A percentile compares a stretch with the other conserved stretches of the same genome.
Conservation (phyloP, 2,113 vertebrate species). For the Strix uralensis region DNA sequence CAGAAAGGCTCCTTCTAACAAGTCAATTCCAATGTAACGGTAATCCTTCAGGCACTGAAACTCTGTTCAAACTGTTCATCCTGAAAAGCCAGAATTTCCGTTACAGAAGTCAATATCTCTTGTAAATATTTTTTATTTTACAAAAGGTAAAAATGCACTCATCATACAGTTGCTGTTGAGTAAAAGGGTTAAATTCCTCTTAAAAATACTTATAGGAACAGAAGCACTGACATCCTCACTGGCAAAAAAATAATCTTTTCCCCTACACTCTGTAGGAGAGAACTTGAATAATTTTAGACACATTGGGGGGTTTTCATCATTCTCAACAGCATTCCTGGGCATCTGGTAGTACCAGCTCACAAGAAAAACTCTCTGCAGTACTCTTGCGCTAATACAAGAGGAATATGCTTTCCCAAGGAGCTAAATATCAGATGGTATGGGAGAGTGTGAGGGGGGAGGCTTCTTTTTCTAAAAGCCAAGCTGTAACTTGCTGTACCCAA, state of each 20-base stretch:
- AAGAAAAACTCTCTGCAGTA: not conserved
- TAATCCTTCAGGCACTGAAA: not conserved
- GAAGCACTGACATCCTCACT: not conserved
- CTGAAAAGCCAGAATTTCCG: not conserved
- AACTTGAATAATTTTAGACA: conserved; percentile 30
- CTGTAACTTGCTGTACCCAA: not conserved
- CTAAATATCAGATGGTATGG: not conserved
- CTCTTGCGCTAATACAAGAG: not conserved
- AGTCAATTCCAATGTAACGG: not conserved
- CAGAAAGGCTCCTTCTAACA: not conserved
- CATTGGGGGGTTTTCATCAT: not conserved
- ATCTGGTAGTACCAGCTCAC: not conserved
- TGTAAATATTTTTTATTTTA: not conserved
- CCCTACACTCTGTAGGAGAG: not conserved
- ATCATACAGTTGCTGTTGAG: not conserved
- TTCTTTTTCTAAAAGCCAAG: not conserved
- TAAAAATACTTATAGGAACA: not conserved
- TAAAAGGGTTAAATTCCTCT: not conserved
- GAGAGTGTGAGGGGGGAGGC: not conserved
- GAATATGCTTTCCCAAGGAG: not conserved
- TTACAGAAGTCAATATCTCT: not conserved
- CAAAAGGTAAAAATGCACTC: not conserved
- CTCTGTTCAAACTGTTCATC: not conserved
- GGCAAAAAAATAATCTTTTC: not conserved
- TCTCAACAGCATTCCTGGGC: not conserved